Evolutionary conservation across 1,140 invertebrate genomes (phyloP).

Genomic region (Sinella curviseta): DNA sequence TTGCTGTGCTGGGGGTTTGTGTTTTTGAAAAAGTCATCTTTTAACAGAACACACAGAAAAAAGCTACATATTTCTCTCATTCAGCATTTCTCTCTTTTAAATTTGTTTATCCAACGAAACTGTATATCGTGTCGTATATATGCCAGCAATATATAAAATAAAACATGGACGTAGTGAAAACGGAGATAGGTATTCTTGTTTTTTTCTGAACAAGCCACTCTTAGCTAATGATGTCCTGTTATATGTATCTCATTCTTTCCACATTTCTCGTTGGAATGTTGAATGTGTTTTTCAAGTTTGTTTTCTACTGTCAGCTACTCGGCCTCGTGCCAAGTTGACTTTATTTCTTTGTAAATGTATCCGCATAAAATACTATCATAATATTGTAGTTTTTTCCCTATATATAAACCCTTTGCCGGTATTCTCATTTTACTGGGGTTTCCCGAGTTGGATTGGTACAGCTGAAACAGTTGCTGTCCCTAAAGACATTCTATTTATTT

Average conservation of each 20-base stretch:
- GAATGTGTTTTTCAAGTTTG: slow-evolving; percentile 18
- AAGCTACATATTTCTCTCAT: too few species aligned
- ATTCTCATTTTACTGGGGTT: not conserved
- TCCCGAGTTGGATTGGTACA: not conserved
- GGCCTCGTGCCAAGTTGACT: slow-evolving; percentile 6
- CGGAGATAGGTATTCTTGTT: too few species aligned
- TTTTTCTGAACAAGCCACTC: not conserved
- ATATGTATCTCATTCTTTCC: not conserved
- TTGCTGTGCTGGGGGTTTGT: too few species aligned
- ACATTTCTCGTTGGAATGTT: not conserved
- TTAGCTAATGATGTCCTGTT: not conserved
- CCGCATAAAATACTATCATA: not conserved
- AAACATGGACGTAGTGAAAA: too few species aligned
- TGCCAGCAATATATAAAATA: too few species aligned
- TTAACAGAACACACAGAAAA: not conserved
- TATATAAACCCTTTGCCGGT: not conserved
- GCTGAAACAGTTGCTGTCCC: not conserved
- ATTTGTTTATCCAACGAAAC: too few species aligned
- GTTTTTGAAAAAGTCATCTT: not conserved
- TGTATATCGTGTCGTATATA: too few species aligned
- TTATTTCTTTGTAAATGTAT: not conserved
- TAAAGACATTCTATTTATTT: not conserved
- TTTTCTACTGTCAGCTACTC: not conserved
- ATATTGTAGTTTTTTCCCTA: not conserved
- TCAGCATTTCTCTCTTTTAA: too few species aligned